phyloP scores from a whole-genome alignment of 1,140 invertebrate species.

The Cheumatopsyche charites region DNA sequence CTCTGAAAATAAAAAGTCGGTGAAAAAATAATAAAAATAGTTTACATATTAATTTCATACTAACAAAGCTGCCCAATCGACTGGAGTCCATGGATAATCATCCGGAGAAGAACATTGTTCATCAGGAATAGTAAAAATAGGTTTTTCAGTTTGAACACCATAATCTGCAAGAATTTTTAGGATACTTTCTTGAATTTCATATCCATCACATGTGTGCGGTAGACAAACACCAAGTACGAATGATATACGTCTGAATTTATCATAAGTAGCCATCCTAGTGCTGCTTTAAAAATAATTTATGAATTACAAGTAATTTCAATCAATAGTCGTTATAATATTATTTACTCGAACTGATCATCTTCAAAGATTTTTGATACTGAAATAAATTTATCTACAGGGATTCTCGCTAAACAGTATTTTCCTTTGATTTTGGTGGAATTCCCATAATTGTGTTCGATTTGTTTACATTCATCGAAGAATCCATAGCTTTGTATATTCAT shows the following conservation, averaged over 20 bases:
- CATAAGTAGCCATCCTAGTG: not conserved
- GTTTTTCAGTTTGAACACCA: not conserved
- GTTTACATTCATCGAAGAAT: slow-evolving; percentile 7
- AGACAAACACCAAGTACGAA: slow-evolving; percentile 1
- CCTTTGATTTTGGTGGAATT: not conserved
- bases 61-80: slow-evolving; percentile 14
- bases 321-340: no score
- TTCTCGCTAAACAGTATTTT: slow-evolving; percentile 13
- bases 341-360: no score
- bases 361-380: no score
- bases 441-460: not conserved
- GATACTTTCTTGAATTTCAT: not conserved
- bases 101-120: not conserved
- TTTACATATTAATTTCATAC: not conserved
- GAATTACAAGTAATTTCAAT: no score
- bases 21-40: not conserved
- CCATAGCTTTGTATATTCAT: slow-evolving; percentile 4
- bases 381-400: not conserved
- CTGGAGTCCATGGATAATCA: not conserved
- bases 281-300: not conserved
- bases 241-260: not conserved
- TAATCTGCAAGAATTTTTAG: not conserved
- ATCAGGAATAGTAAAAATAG: not conserved
- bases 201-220: slow-evolving; percentile 6
- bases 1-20: slow-evolving; percentile 7